phyloP scores from a whole-genome alignment of 30 jellyfish, hydroid and myxozoan species.

The Sanderia malayensis region DNA sequence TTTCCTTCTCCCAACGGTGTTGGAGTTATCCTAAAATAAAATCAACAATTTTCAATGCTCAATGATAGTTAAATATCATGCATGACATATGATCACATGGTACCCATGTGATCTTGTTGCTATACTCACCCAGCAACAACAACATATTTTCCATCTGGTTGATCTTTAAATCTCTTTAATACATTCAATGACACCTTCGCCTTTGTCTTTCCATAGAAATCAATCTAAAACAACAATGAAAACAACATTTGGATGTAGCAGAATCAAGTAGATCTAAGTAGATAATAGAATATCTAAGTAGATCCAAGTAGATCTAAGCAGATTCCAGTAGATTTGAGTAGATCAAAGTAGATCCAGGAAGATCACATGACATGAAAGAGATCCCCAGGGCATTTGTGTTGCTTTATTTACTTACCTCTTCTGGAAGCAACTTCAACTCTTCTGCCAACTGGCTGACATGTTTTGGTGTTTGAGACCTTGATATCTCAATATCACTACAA shows the following conservation, averaged over 20 bases:
- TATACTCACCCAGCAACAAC: conserved; percentile 92
- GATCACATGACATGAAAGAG: too few species aligned
- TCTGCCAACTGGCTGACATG: conserved; percentile 77
- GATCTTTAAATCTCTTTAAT: conserved; percentile 63
- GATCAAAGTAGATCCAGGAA: too few species aligned
- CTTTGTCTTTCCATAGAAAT: conserved; percentile 86
- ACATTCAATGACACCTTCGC: conserved; percentile 87
- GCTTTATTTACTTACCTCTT: conserved; percentile 64
- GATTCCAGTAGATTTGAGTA: too few species aligned
- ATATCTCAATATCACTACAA: conserved; percentile 80
- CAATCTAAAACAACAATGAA: conserved; percentile 58
- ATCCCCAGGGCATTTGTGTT: too few species aligned
- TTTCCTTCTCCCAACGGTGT: conserved; percentile 98
- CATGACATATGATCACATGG: too few species aligned
- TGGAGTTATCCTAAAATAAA: conserved; percentile 75
- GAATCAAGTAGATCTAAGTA: too few species aligned
- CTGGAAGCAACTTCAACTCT: conserved; percentile 73
- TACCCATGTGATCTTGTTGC: too few species aligned
- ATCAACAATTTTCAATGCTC: too few species aligned
- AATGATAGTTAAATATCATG: too few species aligned
- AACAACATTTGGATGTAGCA: neutral
- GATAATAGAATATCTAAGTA: too few species aligned
- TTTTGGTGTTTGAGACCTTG: conserved; percentile 85
- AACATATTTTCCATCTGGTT: conserved; percentile 87
- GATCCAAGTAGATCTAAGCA: too few species aligned